These are phyloP conservation scores for Palythoa grandis DNA, from an alignment of 92 coral and sea anemone genomes.

Conservation along the genomic window DNA sequence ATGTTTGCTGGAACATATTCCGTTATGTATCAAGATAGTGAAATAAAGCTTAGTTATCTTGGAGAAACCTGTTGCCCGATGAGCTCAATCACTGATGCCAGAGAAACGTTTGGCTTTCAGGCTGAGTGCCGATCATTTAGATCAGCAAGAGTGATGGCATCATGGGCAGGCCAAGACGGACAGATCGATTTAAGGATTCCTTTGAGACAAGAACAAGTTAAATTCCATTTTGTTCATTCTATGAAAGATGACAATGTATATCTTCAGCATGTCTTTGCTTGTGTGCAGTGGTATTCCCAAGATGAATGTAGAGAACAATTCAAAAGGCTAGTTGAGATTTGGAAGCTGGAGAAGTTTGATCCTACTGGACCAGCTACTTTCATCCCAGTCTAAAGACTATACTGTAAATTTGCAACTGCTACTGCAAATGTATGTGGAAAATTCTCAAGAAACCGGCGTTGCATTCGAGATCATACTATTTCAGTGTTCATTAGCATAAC, in stretches of 20 bases:
- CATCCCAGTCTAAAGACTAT: constrained; percentile 8
- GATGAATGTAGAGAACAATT: not conserved
- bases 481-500: not conserved
- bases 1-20: constrained; percentile 1
- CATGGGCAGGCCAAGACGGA: constrained; percentile 32
- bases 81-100: not conserved
- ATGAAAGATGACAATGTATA: not conserved
- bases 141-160: constrained; percentile 28
- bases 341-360: not conserved
- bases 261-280: constrained; percentile 14
- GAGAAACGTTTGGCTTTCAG: constrained; percentile 5
- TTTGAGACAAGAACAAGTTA: constrained; percentile 19
- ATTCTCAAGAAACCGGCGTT: not conserved
- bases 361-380: not conserved
- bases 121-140: constrained; percentile 16
- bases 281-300: constrained; percentile 27
- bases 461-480: not conserved
- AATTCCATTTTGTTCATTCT: constrained; percentile 20
- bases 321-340: not conserved
- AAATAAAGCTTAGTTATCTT: not conserved
- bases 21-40: not conserved
- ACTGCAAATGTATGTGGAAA: not conserved
- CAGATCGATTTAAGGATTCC: constrained; percentile 6
- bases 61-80: not conserved
- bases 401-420: constrained; percentile 6